A percentile compares a stretch with the other conserved stretches of the same genome.
Evolutionary conservation across 2,797 vertebrate species (phyloP).

Genomic region (Sorex maritimensis): DNA sequence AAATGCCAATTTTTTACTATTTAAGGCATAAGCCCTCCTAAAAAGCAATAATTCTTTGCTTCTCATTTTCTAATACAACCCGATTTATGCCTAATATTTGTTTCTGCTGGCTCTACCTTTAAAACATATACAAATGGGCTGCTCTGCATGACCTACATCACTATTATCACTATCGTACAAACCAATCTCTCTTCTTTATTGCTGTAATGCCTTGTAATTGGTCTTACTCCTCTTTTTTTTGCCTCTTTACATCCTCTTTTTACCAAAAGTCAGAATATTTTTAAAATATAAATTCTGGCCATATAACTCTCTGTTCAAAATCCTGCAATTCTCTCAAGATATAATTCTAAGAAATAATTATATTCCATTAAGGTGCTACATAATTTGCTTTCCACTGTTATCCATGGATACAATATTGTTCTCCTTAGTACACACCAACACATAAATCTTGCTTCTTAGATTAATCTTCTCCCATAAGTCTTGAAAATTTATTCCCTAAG

Average conservation of each 20-base stretch:
- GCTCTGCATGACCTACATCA: neutral
- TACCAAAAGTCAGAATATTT: neutral
- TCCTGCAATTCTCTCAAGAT: neutral
- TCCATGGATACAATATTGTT: neutral
- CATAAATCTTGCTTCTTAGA: neutral
- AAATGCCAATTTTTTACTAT: neutral
- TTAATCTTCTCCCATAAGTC: neutral
- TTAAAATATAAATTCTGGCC: neutral
- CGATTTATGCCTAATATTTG: no score
- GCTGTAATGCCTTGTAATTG: neutral
- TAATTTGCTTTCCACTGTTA: neutral
- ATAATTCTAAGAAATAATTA: neutral
- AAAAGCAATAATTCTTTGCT: neutral
- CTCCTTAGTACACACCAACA: neutral
- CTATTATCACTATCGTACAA: neutral
- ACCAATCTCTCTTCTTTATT: neutral
- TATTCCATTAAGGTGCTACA: neutral
- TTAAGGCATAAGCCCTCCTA: neutral
- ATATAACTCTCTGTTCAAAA: neutral
- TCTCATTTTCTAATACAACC: neutral
- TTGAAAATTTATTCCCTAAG: neutral
- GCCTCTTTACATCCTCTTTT: neutral
- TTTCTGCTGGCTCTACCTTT: neutral
- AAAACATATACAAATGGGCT: neutral
- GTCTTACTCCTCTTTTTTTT: neutral